These are phyloP conservation scores for Hippocampus abdominalis DNA, from an alignment of 2,113 vertebrate species.

Conservation along the genomic window DNA sequence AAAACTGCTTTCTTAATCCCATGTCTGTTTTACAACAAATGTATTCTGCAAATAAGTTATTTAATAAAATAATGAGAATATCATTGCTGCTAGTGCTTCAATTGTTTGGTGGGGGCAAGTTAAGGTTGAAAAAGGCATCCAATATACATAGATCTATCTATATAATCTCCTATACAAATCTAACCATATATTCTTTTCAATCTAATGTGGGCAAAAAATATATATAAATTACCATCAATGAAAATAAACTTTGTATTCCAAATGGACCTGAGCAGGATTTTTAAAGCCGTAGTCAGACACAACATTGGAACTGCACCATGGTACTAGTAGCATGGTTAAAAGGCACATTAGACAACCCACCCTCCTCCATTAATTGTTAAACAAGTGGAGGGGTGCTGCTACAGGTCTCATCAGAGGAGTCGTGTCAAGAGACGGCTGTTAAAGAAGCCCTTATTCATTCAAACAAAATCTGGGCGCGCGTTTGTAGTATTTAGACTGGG, in stretches of 20 bases:
- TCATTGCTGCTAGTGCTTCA: not conserved
- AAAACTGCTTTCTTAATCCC: not conserved
- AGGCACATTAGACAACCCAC: slow-evolving; percentile 49
- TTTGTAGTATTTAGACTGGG: slow-evolving; percentile 15
- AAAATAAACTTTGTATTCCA: slow-evolving; percentile 65
- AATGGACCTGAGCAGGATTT: slow-evolving; percentile 69
- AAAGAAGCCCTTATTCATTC: slow-evolving; percentile 31
- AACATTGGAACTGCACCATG: slow-evolving; percentile 50
- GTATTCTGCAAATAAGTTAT: slow-evolving; percentile 20
- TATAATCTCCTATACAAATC: slow-evolving; percentile 52
- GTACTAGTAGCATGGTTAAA: slow-evolving; percentile 32
- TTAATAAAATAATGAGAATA: not conserved
- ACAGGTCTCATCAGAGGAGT: slow-evolving; percentile 24
- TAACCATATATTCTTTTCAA: slow-evolving; percentile 33
- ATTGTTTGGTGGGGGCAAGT: slow-evolving; percentile 2
- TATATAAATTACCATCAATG: slow-evolving; percentile 52
- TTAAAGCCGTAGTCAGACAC: slow-evolving; percentile 67
- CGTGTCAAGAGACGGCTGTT: slow-evolving; percentile 10
- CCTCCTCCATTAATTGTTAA: slow-evolving; percentile 11
- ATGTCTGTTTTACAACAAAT: slow-evolving; percentile 14
- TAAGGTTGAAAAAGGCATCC: slow-evolving; percentile 41
- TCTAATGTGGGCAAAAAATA: slow-evolving; percentile 36
- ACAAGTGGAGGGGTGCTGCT: not conserved
- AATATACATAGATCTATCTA: slow-evolving; percentile 13
- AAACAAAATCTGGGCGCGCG: slow-evolving; percentile 50